Evolutionary conservation across 2,888 invertebrate genomes (phyloP), one percentile per base, ranked within the genome.

Genomic region (Adelphocoris suturalis): DNA sequence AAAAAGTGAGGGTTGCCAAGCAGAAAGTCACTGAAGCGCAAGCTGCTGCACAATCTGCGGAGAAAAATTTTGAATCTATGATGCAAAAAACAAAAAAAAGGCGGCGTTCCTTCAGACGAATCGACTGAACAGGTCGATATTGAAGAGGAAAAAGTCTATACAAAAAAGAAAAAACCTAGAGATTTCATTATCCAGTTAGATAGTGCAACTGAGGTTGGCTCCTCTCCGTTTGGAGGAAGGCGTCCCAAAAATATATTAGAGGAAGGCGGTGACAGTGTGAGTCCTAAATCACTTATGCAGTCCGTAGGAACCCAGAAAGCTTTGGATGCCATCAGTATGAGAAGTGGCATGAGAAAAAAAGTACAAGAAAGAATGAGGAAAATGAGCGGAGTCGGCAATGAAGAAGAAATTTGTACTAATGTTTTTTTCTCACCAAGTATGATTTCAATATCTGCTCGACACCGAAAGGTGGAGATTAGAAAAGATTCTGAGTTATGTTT

Each of bases 291-390:
- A 11, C 4, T 88, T 11, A 78, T 88, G 78, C 19, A 78, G 52
- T 78, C 88, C 0, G 80, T 27, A 28, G 80, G 88, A 4, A 48
- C 27, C 7, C 78, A 88, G 46, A 78, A n/a, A 16, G 47, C 55
- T n/a, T 16, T 88, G 9, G 88, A 88, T 28, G 19, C 88, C 13
- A 88, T 88, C 55, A 88, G 88, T 16, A 88, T 88, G 78, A 88
- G 28, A 28, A 88, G 88, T 23, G 78, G 52, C 11, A 88, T 88
- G 88, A 76, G 80, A 27, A 68, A 55, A n/a, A 86, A 86, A 86
- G 48, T n/a, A 23, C 85, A 55, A 46, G 76, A 78, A 23, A 19
- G 88, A 27, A 28, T 80, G 48, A 88, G 76, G 27, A 46, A 80
- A 76, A 0, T 12, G 7, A n/a, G 28, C 37, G 16, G 13, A 13